phyloP scores from a whole-genome alignment of 2,113 vertebrate genomes.

The Phalacrocorax aristotelis region DNA sequence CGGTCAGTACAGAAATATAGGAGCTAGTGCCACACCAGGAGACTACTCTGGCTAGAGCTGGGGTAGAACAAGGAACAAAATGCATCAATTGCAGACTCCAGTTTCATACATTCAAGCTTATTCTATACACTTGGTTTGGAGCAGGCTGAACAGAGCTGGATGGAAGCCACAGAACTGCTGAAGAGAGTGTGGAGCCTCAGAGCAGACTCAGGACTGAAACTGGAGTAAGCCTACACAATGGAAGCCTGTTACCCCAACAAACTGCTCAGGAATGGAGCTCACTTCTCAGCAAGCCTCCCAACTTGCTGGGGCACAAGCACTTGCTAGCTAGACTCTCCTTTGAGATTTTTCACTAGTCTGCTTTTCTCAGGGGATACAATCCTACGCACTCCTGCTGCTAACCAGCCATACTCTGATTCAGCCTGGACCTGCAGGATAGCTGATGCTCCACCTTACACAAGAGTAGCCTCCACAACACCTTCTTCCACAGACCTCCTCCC shows the following conservation, averaged over 20 bases:
- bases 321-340: background rate
- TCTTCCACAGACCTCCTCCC: background rate
- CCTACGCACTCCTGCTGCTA: rapidly evolving
- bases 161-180: background rate
- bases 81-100: background rate
- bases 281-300: background rate
- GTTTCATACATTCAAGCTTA: background rate
- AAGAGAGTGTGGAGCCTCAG: background rate
- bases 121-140: background rate
- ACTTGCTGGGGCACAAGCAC: background rate
- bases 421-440: background rate
- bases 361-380: background rate
- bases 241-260: background rate
- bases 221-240: rapidly evolving
- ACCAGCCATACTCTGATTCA: rapidly evolving
- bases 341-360: background rate
- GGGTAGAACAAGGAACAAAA: background rate
- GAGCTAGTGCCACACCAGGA: background rate
- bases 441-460: rapidly evolving
- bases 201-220: background rate
- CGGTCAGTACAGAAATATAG: background rate
- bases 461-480: background rate
- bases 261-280: background rate
- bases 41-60: background rate
- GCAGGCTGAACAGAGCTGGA: background rate